These are phyloP conservation scores for Spodoptera exigua DNA, from an alignment of 2,888 invertebrate species.

Conservation along the genomic window DNA sequence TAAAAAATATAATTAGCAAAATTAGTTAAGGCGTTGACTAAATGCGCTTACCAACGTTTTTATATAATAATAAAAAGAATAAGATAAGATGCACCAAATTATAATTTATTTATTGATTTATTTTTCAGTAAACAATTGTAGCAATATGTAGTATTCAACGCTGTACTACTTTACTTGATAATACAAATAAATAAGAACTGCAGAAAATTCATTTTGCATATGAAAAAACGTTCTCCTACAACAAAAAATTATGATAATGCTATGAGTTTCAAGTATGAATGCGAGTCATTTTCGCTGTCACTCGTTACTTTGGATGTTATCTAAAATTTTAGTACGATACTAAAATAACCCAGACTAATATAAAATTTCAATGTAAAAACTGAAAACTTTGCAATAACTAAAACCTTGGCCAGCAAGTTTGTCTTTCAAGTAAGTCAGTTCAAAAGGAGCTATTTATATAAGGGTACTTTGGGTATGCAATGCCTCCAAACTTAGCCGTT, in stretches of 20 bases:
- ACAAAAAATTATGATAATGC: neutral
- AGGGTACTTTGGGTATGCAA: slow-evolving; percentile 32
- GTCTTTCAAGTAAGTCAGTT: slow-evolving; percentile 31
- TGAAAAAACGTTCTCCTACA: no score
- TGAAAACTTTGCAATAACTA: slow-evolving; percentile 18
- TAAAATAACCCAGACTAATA: slow-evolving; percentile 20
- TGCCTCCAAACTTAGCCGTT: slow-evolving; percentile 31
- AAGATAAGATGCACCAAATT: no score
- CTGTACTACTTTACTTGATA: no score
- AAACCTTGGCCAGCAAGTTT: slow-evolving; percentile 22
- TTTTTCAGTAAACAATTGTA: no score
- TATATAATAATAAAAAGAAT: no score
- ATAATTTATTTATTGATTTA: no score
- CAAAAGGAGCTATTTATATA: slow-evolving; percentile 37
- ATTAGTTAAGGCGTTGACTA: no score
- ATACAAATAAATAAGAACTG: no score
- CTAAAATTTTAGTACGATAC: slow-evolving; percentile 1
- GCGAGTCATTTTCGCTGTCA: neutral
- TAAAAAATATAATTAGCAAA: no score
- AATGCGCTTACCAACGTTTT: no score
- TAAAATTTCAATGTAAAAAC: slow-evolving; percentile 13
- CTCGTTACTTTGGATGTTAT: neutral
- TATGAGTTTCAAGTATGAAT: neutral
- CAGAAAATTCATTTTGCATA: no score
- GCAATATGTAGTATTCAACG: no score